phyloP scores from a whole-genome alignment of 2,888 invertebrate genomes.

The Pyralis farinalis region DNA sequence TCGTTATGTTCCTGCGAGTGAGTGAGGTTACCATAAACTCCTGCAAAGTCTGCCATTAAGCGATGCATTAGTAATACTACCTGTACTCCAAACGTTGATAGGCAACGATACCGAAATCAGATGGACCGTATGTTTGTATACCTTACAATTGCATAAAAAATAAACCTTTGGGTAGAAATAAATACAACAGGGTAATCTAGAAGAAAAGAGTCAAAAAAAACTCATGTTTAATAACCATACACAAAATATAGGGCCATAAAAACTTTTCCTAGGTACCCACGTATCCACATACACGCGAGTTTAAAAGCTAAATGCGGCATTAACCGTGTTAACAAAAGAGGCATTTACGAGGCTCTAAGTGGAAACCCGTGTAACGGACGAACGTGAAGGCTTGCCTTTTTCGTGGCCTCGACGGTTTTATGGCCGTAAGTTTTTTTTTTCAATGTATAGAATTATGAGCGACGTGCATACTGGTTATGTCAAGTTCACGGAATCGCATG shows the following conservation, averaged over 20 bases:
- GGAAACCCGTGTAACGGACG: conserved; percentile 46
- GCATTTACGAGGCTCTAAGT: conserved; percentile 64
- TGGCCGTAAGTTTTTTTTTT: conserved; percentile 31
- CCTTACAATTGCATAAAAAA: no score
- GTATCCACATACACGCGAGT: conserved; percentile 31
- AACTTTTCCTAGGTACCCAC: conserved; percentile 16
- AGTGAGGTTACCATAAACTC: no score
- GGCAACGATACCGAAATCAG: no score
- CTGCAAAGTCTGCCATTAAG: no score
- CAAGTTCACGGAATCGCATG: neutral
- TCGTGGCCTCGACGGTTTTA: conserved; percentile 38
- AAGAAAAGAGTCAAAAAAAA: neutral
- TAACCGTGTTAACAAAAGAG: conserved; percentile 68
- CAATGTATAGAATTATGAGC: conserved; percentile 32
- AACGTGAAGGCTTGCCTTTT: conserved; percentile 29
- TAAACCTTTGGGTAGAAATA: no score
- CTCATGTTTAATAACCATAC: neutral
- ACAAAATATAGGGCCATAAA: neutral
- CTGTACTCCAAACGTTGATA: no score
- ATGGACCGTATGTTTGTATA: no score
- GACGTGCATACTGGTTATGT: conserved; percentile 15
- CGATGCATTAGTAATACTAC: no score
- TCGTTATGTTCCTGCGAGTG: no score
- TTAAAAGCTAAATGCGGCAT: conserved; percentile 52
- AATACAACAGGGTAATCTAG: no score